phyloP scores from a whole-genome alignment of 2,113 vertebrate species.

The Picathartes gymnocephalus region DNA sequence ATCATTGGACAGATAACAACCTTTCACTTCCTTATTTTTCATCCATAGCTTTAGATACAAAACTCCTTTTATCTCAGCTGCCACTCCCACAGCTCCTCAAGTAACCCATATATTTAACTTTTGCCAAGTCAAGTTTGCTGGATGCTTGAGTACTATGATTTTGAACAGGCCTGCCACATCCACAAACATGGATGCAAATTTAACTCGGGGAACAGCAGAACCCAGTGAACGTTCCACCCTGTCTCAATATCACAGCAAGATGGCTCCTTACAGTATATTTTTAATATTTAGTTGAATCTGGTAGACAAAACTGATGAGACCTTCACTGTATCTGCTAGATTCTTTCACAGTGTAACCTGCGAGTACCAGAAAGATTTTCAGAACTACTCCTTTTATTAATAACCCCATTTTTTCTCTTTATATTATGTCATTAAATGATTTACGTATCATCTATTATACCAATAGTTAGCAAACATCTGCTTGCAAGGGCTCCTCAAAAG shows the following conservation, averaged over 20 bases:
- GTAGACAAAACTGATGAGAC: neutral
- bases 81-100: neutral
- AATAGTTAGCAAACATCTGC: neutral
- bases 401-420: neutral
- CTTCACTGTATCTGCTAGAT: neutral
- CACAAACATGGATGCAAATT: neutral
- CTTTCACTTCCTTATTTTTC: neutral
- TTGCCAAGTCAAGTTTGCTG: neutral
- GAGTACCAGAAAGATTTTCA: neutral
- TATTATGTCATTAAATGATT: neutral
- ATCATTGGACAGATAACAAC: neutral
- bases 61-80: neutral
- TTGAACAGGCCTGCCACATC: neutral
- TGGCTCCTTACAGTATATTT: neutral
- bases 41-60: neutral
- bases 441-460: neutral
- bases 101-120: neutral
- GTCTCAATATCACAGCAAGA: neutral
- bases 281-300: neutral
- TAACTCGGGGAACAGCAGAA: neutral
- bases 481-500: neutral
- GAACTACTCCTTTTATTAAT: neutral
- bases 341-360: neutral
- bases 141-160: neutral
- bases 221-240: neutral